Evolutionary conservation across 2,888 invertebrate genomes (phyloP), one percentile per base, ranked within the genome.

Genomic region (Liodrosophila aerea): DNA sequence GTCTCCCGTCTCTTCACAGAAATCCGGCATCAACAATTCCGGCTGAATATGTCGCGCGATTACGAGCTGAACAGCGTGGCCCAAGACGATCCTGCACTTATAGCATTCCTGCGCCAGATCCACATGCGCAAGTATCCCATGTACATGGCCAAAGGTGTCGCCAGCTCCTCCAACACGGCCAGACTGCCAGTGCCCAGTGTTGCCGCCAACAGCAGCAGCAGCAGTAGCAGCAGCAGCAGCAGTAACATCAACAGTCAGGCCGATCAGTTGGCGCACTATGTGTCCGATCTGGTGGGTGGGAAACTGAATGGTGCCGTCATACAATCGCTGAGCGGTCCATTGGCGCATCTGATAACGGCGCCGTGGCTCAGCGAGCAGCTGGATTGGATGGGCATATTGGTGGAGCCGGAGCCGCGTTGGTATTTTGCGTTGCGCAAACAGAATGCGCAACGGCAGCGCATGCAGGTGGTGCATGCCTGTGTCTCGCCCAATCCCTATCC

Each of bases 31-130:
- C 94, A 94, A 87, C 95, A 95, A 88, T 95, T 95, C 90, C 93
- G 94, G 31, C 91, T 94, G 70, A 95, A 95, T 91, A 94, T 95
- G 94, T 94, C 94, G 44, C 93, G 93, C 68, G 95, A 95, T 89
- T 93, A 94, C 88, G 95, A 95, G 87, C 91, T 95, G 73, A 92
- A 93, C 29, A 92, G 93, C 84, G 94, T 95, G 63, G 91, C 93
- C 9, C 95, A 95, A 91, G 95, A 94, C 87, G 94, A 95, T 78
- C 93, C 94, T 1, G 92, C 93, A 76, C 91, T 96, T 63, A 93
- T 95, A 69, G 93, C 93, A 53, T 95, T 94, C 89, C 94, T 96
- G 73, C 91, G 94, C 18, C 93, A 94, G 88, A 92, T 94, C 76
- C 94, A 94, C 86, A 91, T 95, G 77, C 90, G 87, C 81, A 90